phyloP scores from a whole-genome alignment of 2,888 invertebrate genomes.

The Cheilosia vulpina region DNA sequence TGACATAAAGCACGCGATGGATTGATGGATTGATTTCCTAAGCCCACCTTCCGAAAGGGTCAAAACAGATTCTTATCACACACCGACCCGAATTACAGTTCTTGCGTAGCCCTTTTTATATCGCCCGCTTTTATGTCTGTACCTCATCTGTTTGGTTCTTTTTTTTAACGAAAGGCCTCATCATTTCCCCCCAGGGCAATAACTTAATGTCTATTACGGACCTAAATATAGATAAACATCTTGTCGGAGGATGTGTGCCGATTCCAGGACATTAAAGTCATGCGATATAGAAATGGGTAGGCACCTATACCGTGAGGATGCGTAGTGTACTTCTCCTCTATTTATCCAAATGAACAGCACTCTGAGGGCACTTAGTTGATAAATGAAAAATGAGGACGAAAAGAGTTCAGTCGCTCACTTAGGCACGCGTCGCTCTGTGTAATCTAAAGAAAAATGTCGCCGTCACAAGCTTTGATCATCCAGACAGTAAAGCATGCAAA shows the following conservation, averaged over 20 bases:
- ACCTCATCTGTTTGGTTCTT: too few species aligned
- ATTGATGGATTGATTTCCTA: constrained; percentile 3
- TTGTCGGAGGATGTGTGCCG: too few species aligned
- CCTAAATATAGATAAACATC: too few species aligned
- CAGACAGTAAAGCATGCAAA: constrained; percentile 7
- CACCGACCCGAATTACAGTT: too few species aligned
- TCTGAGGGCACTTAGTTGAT: neutral
- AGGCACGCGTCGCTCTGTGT: neutral
- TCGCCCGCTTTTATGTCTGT: too few species aligned
- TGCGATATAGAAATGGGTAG: too few species aligned
- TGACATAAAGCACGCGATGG: neutral
- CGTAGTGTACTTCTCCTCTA: neutral
- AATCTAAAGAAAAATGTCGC: neutral
- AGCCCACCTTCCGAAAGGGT: neutral
- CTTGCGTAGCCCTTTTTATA: too few species aligned
- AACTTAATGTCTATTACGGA: too few species aligned
- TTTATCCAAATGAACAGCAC: constrained; percentile 4
- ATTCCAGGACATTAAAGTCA: too few species aligned
- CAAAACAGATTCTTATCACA: constrained; percentile 1
- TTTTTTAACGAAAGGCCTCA: too few species aligned
- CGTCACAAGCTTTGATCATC: constrained; percentile 11
- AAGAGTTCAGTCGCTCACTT: constrained; percentile 10
- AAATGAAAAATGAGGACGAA: neutral
- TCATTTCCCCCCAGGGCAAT: too few species aligned
- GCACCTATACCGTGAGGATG: neutral